These are phyloP conservation scores for Calameuta pallipes DNA, from an alignment of 2,888 invertebrate species.

Conservation along the genomic window DNA sequence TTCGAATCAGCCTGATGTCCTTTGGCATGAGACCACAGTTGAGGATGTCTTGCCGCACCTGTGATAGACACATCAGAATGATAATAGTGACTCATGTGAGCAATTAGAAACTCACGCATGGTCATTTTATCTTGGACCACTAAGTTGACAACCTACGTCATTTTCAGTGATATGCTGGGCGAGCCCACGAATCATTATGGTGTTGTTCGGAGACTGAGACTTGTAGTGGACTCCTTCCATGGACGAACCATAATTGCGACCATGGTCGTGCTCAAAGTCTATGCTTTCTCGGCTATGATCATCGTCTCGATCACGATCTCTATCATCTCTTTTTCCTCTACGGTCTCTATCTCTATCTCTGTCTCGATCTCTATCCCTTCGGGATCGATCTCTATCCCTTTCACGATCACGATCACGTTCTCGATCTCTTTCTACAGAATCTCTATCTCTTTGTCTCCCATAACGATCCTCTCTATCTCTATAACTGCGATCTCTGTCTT, in stretches of 20 bases:
- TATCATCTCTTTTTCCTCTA: conserved; percentile 41
- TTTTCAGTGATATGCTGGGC: conserved; percentile 82
- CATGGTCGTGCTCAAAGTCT: conserved; percentile 61
- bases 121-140: conserved; percentile 37
- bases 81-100: conserved; percentile 41
- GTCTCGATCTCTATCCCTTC: conserved; percentile 47
- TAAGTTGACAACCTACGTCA: conserved; percentile 72
- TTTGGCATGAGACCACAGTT: conserved; percentile 80
- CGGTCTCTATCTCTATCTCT: conserved; percentile 52
- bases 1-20: conserved; percentile 85
- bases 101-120: conserved; percentile 38
- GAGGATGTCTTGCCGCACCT: conserved; percentile 84
- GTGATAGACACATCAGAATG: conserved; percentile 58
- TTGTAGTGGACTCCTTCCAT: conserved; percentile 69
- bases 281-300: conserved; percentile 60
- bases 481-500: conserved; percentile 56
- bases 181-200: conserved; percentile 80
- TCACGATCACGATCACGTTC: conserved; percentile 47
- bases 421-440: conserved; percentile 51
- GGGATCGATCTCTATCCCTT: conserved; percentile 32
- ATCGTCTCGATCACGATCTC: conserved; percentile 58
- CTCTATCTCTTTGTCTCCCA: conserved; percentile 44
- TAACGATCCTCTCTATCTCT: conserved; percentile 54
- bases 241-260: conserved; percentile 56
- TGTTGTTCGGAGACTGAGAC: conserved; percentile 74